Conservation (phyloP, 2,113 vertebrate genomes). For the Patagioenas fasciata region DNA sequence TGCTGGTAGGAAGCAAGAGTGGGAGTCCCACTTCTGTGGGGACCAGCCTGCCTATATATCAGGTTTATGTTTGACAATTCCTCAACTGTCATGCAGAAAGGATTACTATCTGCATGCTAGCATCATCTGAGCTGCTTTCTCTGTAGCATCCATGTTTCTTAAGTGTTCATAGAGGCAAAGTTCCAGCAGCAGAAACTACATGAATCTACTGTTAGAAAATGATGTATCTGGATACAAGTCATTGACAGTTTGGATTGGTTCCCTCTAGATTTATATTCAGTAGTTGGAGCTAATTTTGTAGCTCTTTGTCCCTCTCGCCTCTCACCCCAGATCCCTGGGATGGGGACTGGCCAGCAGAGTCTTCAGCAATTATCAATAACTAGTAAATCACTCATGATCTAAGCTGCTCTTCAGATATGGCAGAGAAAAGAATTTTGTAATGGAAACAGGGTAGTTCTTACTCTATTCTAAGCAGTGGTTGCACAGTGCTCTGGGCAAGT, state of each 20-base stretch:
- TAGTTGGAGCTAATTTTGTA: neutral
- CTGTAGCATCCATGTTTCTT: accelerated
- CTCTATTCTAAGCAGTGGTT: neutral
- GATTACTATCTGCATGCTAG: neutral
- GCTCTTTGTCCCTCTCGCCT: neutral
- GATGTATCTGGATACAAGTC: neutral
- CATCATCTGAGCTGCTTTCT: neutral
- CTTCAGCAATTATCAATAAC: neutral
- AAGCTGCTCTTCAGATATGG: neutral
- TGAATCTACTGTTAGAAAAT: neutral
- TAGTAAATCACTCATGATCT: no score
- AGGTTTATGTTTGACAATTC: neutral
- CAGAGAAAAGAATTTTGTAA: neutral
- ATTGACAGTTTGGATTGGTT: neutral
- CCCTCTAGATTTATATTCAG: neutral
- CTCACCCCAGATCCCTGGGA: neutral
- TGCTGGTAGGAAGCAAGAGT: neutral
- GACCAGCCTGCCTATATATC: neutral
- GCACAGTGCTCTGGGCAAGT: neutral
- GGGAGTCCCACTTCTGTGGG: neutral
- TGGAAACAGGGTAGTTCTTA: neutral
- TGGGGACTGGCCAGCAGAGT: neutral
- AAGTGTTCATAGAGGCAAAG: neutral
- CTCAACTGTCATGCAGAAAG: neutral
- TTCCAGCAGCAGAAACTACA: neutral